These are phyloP conservation scores for Xiphophorus hellerii DNA, from an alignment of 2,113 vertebrate species.

Conservation along the genomic window DNA sequence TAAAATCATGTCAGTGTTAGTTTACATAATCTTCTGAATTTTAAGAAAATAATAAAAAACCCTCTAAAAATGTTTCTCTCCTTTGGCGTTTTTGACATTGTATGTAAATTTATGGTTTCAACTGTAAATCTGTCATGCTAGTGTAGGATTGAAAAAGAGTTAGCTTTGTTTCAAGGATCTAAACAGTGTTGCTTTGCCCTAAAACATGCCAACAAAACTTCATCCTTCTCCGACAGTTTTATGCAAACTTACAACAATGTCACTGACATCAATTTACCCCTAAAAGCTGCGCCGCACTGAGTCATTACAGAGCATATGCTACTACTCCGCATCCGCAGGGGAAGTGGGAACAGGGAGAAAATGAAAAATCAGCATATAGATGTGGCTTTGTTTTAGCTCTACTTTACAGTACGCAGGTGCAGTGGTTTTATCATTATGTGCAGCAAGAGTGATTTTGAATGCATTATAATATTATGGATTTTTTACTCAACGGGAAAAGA, in stretches of 20 bases:
- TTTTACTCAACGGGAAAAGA: conserved; percentile 23
- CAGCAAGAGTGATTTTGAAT: conserved; percentile 37
- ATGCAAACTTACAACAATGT: conserved; percentile 69
- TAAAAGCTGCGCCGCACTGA: conserved; percentile 56
- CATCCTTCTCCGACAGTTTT: conserved; percentile 68
- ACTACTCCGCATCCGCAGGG: conserved; percentile 52
- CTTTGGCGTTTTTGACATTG: neutral
- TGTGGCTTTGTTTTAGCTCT: conserved; percentile 41
- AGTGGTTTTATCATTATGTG: conserved; percentile 36
- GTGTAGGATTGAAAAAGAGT: conserved; percentile 57
- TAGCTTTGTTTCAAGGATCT: conserved; percentile 49
- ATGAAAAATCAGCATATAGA: conserved; percentile 67
- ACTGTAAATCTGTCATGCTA: conserved; percentile 14
- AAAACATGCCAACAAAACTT: conserved; percentile 45
- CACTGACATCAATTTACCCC: conserved; percentile 77
- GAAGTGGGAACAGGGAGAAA: conserved; percentile 43
- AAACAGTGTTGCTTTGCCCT: conserved; percentile 60
- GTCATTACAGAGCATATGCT: conserved; percentile 53
- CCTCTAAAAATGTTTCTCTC: neutral
- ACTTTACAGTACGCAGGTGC: conserved; percentile 45
- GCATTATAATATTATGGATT: conserved; percentile 38
- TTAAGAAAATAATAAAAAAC: neutral
- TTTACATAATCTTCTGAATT: neutral
- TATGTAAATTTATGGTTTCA: neutral
- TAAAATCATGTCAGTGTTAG: neutral